Base-by-base conservation (phyloP, 2,797 vertebrate species). In the Jordanella pulchra region DNA sequence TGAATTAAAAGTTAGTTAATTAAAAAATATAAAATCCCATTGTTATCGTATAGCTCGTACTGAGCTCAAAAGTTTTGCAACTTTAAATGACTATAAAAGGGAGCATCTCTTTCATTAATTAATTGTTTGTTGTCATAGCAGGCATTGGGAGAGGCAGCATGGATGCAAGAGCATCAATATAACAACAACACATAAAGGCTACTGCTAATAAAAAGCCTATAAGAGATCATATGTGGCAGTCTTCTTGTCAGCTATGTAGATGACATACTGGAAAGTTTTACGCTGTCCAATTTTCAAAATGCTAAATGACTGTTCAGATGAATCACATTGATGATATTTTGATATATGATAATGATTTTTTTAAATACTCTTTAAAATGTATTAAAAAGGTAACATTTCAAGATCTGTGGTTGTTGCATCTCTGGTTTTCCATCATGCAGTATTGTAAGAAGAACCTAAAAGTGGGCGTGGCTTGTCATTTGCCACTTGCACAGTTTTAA, bases 391-490 rank as follows among this genome's bases (percentile, higher is more conserved):
- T 7, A 39, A 21, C 11, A n/a, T 35, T 63, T 35, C 0, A 30
- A n/a, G 42, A 15, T 42, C 13, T 44, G 42, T 2, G 25, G 7
- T 64, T 25, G n/a, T 42, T 35, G n/a, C 60, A 64, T 13, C 42
- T 64, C 25, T 64, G 23, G 60, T 44, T 39, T 64, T 64, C 35
- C 35, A 63, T 17, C 15, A 13, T 47, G 13, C 45, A 15, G 45
- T 15, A 45, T 45, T 45, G 44, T 1, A 39, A 4, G 79, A 81
- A 4, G 39, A 77, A 63, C 71, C 12, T n/a, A 67, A 21, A 0
- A 0, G 0, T 76, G 79, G 91, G 89, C 85, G 88, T 80, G 78
- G 56, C 7, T 65, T 76, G 66, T 1, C 1, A 5, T n/a, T 39
- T 53, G 47, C n/a, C n/a, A n/a, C n/a, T n/a, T n/a, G n/a, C n/a